Conservation (phyloP, 2,113 vertebrate species). For the Haplochromis vanheusdeni region DNA sequence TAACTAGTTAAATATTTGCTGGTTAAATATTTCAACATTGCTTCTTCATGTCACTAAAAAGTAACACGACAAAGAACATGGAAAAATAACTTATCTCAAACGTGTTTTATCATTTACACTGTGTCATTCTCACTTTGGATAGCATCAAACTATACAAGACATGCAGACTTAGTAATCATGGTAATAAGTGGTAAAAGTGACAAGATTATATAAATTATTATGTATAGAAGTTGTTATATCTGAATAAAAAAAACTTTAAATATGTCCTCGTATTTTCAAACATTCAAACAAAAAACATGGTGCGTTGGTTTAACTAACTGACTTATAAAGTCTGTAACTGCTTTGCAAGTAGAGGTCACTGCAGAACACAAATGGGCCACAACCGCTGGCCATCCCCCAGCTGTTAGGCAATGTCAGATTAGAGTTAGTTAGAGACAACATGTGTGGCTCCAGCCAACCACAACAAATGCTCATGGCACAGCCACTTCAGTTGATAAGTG, state of each 20-base stretch:
- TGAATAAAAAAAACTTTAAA: neutral
- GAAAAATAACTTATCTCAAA: neutral
- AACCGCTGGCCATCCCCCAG: neutral
- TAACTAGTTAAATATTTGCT: neutral
- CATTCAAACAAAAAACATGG: neutral
- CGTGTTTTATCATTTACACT: neutral
- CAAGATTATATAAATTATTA: neutral
- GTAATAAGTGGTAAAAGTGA: neutral
- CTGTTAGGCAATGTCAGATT: neutral
- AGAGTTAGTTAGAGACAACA: neutral
- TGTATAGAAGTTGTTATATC: neutral
- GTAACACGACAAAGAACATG: neutral
- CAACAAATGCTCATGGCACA: neutral
- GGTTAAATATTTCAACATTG: neutral
- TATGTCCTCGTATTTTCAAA: neutral
- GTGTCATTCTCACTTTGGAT: neutral
- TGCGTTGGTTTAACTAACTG: neutral
- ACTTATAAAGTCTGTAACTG: neutral
- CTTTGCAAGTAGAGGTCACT: neutral
- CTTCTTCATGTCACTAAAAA: neutral
- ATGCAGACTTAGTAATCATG: neutral
- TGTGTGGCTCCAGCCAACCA: neutral
- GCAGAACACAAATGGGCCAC: neutral
- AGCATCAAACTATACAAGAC: neutral
- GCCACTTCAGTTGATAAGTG: neutral